Evolutionary conservation across 2,888 invertebrate species (phyloP).

Genomic region (Biston stratarius): DNA sequence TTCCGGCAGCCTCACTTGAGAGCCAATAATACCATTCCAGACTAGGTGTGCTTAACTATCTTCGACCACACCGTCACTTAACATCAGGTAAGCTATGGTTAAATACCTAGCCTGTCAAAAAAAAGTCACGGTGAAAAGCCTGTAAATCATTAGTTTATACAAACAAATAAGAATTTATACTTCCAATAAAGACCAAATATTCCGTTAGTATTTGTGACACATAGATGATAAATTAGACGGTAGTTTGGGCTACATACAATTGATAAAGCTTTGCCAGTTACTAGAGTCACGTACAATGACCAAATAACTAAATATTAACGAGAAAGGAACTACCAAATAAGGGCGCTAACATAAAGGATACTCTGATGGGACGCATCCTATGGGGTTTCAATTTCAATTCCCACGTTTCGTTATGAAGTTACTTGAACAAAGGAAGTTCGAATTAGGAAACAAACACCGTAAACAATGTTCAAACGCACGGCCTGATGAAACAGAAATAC

Average conservation of each 20-base stretch:
- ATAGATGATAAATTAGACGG: neutral
- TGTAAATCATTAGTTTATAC: too few relatives aligned
- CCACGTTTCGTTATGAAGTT: conserved; percentile 29
- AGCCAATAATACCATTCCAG: too few relatives aligned
- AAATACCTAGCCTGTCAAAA: too few relatives aligned
- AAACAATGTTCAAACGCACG: conserved; percentile 4
- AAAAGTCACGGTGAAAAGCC: too few relatives aligned
- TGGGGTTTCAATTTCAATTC: conserved; percentile 27
- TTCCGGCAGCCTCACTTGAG: too few relatives aligned
- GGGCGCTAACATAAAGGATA: conserved; percentile 20
- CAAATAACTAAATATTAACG: neutral
- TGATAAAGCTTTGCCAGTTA: neutral
- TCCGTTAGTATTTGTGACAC: too few relatives aligned
- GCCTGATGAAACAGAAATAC: neutral
- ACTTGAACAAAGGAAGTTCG: conserved; percentile 21
- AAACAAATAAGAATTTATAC: too few relatives aligned
- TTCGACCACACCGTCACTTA: too few relatives aligned
- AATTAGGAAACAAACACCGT: conserved; percentile 24
- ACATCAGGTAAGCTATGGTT: too few relatives aligned
- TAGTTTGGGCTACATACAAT: neutral
- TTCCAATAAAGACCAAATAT: too few relatives aligned
- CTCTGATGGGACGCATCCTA: conserved; percentile 26
- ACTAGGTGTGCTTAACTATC: too few relatives aligned
- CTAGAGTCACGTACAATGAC: conserved; percentile 20
- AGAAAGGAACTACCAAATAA: conserved; percentile 29